Evolutionary conservation across 2,797 vertebrate genomes (phyloP).

Genomic region (Caiman crocodilus): DNA sequence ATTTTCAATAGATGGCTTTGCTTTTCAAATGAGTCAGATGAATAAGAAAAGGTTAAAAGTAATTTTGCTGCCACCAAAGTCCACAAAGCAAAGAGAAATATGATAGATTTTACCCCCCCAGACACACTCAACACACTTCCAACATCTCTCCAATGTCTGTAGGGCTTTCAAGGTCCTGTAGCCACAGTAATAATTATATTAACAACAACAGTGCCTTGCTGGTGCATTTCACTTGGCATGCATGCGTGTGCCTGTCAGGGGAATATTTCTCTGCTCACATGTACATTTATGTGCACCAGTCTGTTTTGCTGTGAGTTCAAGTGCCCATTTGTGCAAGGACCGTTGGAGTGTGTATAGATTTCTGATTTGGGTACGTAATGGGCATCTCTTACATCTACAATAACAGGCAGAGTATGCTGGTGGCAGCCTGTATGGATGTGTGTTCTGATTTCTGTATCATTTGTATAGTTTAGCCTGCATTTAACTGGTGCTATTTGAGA

Average conservation of each 20-base stretch:
- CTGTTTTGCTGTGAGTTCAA: slow-evolving; percentile 58
- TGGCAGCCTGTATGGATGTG: background rate
- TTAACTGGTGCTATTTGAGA: background rate
- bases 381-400: background rate
- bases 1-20: slow-evolving; percentile 69
- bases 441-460: slow-evolving; percentile 17
- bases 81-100: slow-evolving; percentile 40
- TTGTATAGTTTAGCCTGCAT: background rate
- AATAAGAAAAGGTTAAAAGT: slow-evolving; percentile 73
- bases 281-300: slow-evolving; percentile 59
- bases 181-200: slow-evolving; percentile 44
- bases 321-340: slow-evolving; percentile 33
- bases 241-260: slow-evolving; percentile 12
- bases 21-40: slow-evolving; percentile 70
- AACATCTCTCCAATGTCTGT: slow-evolving; percentile 28
- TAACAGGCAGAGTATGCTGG: background rate
- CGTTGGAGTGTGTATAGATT: slow-evolving; percentile 16
- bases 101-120: background rate
- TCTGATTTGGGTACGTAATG: slow-evolving; percentile 37
- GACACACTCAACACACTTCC: background rate
- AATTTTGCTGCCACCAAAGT: slow-evolving; percentile 63
- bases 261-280: slow-evolving; percentile 46
- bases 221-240: slow-evolving; percentile 35
- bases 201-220: slow-evolving; percentile 40
- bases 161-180: slow-evolving; percentile 55